Conservation (phyloP, 2,797 vertebrate genomes). For the Helostoma temminkii region DNA sequence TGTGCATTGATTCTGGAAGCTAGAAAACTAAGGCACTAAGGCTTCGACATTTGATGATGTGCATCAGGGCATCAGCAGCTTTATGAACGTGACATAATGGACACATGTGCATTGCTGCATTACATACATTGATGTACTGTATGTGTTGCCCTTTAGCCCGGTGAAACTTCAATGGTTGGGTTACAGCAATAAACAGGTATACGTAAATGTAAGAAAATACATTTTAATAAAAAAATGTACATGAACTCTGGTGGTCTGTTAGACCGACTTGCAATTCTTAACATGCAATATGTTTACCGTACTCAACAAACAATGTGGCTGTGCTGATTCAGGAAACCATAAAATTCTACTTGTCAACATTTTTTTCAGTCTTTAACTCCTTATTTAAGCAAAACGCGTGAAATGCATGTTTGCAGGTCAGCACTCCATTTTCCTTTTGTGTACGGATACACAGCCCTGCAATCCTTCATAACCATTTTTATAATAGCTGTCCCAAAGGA, state of each 20-base stretch:
- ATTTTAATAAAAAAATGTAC: neutral
- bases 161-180: neutral
- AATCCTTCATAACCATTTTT: conserved; percentile 10
- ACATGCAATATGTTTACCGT: too few species aligned
- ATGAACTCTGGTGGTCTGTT: neutral
- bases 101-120: neutral
- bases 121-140: neutral
- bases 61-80: neutral
- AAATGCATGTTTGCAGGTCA: conserved; percentile 9
- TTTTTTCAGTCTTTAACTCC: neutral
- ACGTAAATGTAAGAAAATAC: neutral
- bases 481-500: conserved; percentile 9
- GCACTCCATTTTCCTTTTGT: conserved; percentile 5
- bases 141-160: neutral
- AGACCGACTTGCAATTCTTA: too few species aligned
- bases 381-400: neutral
- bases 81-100: conserved; percentile 6
- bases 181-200: neutral
- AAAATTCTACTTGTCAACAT: neutral
- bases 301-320: neutral
- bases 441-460: conserved; percentile 10
- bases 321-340: neutral
- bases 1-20: neutral
- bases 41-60: neutral
- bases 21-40: neutral